These are phyloP conservation scores for Thunnus maccoyii DNA, from an alignment of 2,113 vertebrate species.

Conservation along the genomic window DNA sequence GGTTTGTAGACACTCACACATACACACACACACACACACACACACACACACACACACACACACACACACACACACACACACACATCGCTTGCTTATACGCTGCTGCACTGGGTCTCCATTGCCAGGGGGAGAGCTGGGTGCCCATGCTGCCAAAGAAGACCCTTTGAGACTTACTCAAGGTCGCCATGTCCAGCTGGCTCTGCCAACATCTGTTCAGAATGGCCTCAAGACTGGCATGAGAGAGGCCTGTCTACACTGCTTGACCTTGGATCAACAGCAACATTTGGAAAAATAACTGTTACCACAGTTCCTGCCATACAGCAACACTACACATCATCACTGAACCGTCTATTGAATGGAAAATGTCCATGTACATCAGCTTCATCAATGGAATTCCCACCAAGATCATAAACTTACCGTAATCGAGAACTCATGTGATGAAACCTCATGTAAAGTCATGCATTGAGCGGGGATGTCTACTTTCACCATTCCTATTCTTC, in stretches of 20 bases:
- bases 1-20: constrained; percentile 42
- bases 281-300: constrained; percentile 34
- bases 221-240: constrained; percentile 81
- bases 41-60: constrained; percentile 13
- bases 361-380: no score
- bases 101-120: constrained; percentile 65
- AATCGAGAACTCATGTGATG: no score
- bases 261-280: constrained; percentile 74
- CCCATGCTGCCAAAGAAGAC: constrained; percentile 78
- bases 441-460: no score
- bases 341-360: no score
- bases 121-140: constrained; percentile 72
- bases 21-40: constrained; percentile 25
- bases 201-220: constrained; percentile 82
- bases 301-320: background rate
- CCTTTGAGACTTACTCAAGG: constrained; percentile 81
- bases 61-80: constrained; percentile 19
- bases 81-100: constrained; percentile 47
- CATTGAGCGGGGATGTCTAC: no score
- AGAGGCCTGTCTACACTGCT: constrained; percentile 60
- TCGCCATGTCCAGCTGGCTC: constrained; percentile 82
- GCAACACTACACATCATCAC: no score
- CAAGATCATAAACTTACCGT: no score
- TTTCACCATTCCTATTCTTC: no score
- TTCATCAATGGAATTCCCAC: no score